phyloP scores from a whole-genome alignment of 2,113 vertebrate genomes.

The Sphyrna mokarran region DNA sequence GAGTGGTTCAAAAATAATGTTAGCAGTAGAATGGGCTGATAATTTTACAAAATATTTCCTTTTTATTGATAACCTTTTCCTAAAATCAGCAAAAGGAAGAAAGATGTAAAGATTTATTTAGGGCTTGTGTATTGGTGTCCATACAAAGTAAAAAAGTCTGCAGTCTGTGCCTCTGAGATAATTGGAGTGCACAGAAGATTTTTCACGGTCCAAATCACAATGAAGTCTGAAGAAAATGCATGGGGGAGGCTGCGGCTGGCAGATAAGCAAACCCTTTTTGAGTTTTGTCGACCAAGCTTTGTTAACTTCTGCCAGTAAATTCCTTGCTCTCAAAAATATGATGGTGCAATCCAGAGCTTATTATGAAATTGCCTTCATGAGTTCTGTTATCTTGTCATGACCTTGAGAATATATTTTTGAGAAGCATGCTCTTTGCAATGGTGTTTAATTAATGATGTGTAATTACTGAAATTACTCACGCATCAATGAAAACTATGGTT shows the following conservation, averaged over 20 bases:
- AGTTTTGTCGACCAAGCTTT: not conserved
- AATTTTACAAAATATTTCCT: not conserved
- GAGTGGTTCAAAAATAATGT: not conserved
- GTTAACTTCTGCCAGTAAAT: not conserved
- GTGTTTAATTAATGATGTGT: not conserved
- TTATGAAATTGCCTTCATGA: not conserved
- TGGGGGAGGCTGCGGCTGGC: not conserved
- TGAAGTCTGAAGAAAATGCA: not conserved
- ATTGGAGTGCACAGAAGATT: constrained; percentile 18
- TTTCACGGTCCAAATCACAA: constrained; percentile 22
- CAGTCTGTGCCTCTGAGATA: not conserved
- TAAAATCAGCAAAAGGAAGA: not conserved
- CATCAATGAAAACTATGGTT: too few species aligned
- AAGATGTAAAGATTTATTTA: constrained; percentile 8
- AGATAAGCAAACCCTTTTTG: constrained; percentile 14
- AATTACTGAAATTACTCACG: too few species aligned
- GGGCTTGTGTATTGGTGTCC: not conserved
- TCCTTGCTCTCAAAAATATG: not conserved
- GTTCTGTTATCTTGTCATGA: not conserved
- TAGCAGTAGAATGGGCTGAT: not conserved
- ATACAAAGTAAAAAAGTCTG: not conserved
- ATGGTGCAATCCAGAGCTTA: not conserved
- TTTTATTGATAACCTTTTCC: not conserved
- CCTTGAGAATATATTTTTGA: not conserved
- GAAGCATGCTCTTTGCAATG: not conserved